Base-by-base conservation (phyloP, 1,140 invertebrate species). In the Drosophila mojavensis region DNA sequence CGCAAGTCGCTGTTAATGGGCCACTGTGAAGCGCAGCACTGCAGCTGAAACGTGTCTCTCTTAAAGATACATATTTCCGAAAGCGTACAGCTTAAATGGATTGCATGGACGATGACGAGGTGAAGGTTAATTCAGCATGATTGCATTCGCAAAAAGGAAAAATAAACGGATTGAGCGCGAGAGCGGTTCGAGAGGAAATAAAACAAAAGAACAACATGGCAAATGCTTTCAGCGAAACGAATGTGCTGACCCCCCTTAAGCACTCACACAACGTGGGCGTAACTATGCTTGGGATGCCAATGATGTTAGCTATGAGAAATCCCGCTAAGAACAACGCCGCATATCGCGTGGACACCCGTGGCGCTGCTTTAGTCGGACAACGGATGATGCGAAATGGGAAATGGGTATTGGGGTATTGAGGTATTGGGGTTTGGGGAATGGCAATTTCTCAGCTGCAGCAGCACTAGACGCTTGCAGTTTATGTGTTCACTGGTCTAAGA, bases 111-210 rank as follows among this genome's bases (percentile, higher is more conserved):
- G 7, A 48, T 48, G 53, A 39, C 28, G 53, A 43, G 43, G 48
- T 66, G 67, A 63, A 70, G 67, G 67, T 51, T 64, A 39, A 64
- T 71, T 58, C 28, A 51, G 33, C 43, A 15, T 39, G 59, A 50
- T 50, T 55, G 33, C 20, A 41, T 33, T 63, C 26, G 3, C 36
- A 39, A 56, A 63, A 58, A 24, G 3, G 5, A 30, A 30, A 30
- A 30, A 30, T 30, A 30, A 17, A 13, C 3, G n/a, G 7, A 47
- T 24, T 24, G 39, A 6, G 39, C 3, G 39, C 17, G 11, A 9
- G 28, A 3, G 28, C 28, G 4, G 28, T 3, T 5, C 4, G 5
- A 4, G 28, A 30, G 28, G 7, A n/a, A 55, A 63, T 13, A 11
- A 48, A n/a, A n/a, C 6, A 5, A 41, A 51, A 33, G 13, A 4